phyloP scores from a whole-genome alignment of 1,140 invertebrate genomes.

The Drosophila albomicans region DNA sequence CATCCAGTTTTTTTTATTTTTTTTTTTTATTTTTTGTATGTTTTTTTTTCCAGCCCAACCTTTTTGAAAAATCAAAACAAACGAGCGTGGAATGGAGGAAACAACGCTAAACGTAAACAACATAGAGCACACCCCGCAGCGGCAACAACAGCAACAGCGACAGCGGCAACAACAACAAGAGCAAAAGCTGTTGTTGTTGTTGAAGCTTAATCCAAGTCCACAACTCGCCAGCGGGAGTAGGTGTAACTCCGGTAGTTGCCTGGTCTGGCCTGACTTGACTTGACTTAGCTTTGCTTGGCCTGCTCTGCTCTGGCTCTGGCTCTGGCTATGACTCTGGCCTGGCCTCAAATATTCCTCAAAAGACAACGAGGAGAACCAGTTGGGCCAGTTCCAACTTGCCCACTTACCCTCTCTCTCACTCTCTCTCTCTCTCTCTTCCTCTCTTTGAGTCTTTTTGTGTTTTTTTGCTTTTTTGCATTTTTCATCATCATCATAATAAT shows the following conservation, averaged over 20 bases:
- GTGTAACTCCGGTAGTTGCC: conserved; percentile 70
- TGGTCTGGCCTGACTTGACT: not conserved
- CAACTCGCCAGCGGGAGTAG: conserved; percentile 50
- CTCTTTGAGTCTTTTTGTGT: not conserved
- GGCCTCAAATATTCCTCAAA: conserved; percentile 32
- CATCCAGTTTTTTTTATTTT: conserved; percentile 66
- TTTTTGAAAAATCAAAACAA: conserved; percentile 76
- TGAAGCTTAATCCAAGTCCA: conserved; percentile 40
- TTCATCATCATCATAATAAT: conserved; percentile 32
- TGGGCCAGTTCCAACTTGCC: conserved; percentile 36
- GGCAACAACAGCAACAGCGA: conserved; percentile 21
- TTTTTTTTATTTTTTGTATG: conserved; percentile 8
- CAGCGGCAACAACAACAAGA: conserved; percentile 15
- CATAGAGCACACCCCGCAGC: conserved; percentile 50
- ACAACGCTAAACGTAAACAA: conserved; percentile 78
- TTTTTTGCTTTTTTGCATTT: conserved; percentile 41
- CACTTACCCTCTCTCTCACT: not conserved
- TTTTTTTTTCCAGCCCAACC: conserved; percentile 56
- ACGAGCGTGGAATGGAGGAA: conserved; percentile 76
- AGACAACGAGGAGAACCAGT: conserved; percentile 36
- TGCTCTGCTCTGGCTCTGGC: conserved; percentile 10
- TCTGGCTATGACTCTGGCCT: too few species aligned
- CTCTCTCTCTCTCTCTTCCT: not conserved
- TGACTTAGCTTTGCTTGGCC: not conserved
- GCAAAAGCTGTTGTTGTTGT: not conserved